A percentile compares a stretch with the other conserved stretches of the same genome.
These are phyloP conservation scores for Melanerpes aurifrons DNA, from an alignment of 2,113 vertebrate genomes.

Conservation along the genomic window DNA sequence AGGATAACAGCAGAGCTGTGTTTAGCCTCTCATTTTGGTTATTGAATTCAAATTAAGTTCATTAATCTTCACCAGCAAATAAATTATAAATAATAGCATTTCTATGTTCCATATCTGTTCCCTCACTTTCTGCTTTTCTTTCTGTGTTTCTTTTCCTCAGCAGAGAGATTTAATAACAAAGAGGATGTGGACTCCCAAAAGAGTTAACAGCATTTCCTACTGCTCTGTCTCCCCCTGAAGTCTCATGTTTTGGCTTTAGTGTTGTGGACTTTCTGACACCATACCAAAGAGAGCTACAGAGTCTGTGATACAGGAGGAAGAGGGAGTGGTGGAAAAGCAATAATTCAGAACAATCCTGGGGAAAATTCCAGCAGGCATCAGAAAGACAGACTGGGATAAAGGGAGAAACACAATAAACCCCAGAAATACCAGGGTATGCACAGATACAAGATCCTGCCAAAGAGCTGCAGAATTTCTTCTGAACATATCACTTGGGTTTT, in stretches of 20 bases:
- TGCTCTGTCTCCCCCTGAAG: neutral
- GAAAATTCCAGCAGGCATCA: neutral
- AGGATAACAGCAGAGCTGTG: neutral
- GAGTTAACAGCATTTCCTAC: neutral
- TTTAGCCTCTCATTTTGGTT: neutral
- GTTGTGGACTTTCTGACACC: neutral
- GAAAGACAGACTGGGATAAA: neutral
- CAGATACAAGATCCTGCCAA: neutral
- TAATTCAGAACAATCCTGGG: neutral
- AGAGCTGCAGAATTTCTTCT: neutral
- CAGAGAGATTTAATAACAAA: neutral
- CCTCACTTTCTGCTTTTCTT: neutral
- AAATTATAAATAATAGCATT: neutral
- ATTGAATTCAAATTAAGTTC: neutral
- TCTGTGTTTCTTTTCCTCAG: neutral
- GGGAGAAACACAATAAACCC: neutral
- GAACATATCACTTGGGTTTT: neutral
- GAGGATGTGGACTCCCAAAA: neutral
- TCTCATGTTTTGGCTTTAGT: neutral
- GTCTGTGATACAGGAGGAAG: neutral
- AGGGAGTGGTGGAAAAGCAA: neutral
- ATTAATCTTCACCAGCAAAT: neutral
- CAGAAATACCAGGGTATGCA: neutral
- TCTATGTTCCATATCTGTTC: neutral
- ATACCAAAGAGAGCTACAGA: neutral